Conservation (phyloP, 2,797 vertebrate genomes). For the Myiotriccus ornatus region DNA sequence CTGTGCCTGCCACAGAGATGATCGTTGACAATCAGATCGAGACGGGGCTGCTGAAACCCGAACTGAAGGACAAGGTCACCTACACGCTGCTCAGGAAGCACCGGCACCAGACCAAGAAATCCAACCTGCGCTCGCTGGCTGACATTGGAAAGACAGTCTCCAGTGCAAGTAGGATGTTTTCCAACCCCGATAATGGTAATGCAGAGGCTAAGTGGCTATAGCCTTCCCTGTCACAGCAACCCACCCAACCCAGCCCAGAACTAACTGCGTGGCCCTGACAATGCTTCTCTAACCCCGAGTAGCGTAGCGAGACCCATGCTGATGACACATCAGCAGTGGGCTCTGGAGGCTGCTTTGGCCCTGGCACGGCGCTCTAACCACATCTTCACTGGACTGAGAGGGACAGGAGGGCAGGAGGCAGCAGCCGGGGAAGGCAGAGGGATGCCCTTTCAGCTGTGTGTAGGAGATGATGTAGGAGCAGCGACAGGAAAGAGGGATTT, state of each 20-base stretch:
- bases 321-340: neutral
- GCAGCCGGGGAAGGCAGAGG: neutral
- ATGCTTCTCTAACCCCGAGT: constrained; percentile 42
- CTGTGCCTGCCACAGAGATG: constrained; percentile 79
- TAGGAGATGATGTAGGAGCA: neutral
- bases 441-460: rapidly evolving
- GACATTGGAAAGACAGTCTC: constrained; percentile 98
- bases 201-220: constrained; percentile 83
- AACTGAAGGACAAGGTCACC: constrained; percentile 95
- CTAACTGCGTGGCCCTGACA: constrained; percentile 44
- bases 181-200: constrained; percentile 96
- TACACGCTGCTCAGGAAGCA: constrained; percentile 95
- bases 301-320: constrained; percentile 5
- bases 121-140: constrained; percentile 94
- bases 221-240: constrained; percentile 58
- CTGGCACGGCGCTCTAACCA: neutral
- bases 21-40: constrained; percentile 95
- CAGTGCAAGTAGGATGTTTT: constrained; percentile 99
- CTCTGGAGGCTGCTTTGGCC: constrained; percentile 45
- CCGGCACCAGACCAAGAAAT: constrained; percentile 98
- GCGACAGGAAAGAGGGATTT: rapidly evolving
- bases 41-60: constrained; percentile 87
- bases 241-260: neutral
- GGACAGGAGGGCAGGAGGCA: neutral
- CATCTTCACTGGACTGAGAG: constrained; percentile 45